Base-by-base conservation (phyloP, 1,140 invertebrate species). In the Venturia canescens region DNA sequence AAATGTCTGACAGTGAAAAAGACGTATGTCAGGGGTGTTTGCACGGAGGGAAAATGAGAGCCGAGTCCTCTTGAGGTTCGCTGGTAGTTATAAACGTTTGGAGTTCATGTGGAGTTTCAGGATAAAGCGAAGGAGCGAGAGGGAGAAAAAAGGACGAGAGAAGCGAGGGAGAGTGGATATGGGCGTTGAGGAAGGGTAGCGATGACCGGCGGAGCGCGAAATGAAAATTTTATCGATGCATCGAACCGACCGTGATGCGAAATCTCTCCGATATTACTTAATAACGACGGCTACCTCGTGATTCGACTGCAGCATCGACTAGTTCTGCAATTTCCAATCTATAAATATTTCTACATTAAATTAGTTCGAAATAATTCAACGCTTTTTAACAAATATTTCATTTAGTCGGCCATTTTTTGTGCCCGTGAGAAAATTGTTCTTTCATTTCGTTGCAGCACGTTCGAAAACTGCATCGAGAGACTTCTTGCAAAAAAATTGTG, bases 171-270 rank as follows among this genome's bases (percentile, higher is more conserved):
- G 18, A 31, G 29, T 21, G 50, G 18, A 18, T 11, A 15, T 53
- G 16, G 21, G 21, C 57, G 57, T 71, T 16, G 34, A 75, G 74
- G 76, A 76, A 76, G 80, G 74, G 66, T 81, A 44, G 80, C 74
- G 53, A 76, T 48, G 80, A 1, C 63, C 86, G 89, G 79, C 83
- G 86, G 86, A 87, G 86, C 87, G 87, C 84, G 87, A 89, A 90
- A 90, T 90, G 88, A 89, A 90, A 89, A 89, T 88, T 90, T 90
- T 90, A 90, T 89, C 88, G 85, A 84, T 83, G 83, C 85, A 86
- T 85, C 85, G 83, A 86, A 85, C 83, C 87, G 82, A 63, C 85
- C 72, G 53, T 15, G 75, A 81, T 44, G 57, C 75, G 80, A 85
- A 87, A 87, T 87, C 84, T 87, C 82, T 66, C 63, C 83, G 85